phyloP scores from a whole-genome alignment of 2,888 invertebrate genomes.

The Cartodere bifasciata region DNA sequence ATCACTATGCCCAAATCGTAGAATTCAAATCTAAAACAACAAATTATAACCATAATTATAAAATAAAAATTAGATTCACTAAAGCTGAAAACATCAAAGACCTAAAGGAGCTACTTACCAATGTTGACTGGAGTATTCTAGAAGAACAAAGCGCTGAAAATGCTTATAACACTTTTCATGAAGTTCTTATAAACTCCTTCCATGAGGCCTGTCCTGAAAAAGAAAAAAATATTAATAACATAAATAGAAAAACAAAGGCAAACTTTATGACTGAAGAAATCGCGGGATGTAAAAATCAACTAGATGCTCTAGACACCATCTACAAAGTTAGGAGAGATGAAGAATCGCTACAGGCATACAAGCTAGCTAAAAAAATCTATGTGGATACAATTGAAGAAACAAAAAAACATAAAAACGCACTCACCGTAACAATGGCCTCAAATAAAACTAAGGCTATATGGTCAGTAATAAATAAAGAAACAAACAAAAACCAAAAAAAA shows the following conservation, averaged over 20 bases:
- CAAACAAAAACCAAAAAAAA: slow-evolving; percentile 3
- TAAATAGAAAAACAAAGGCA: slow-evolving; percentile 1
- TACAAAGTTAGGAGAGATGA: not conserved
- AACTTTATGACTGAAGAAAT: not conserved
- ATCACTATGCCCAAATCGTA: slow-evolving; percentile 2
- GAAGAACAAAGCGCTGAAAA: slow-evolving; percentile 4
- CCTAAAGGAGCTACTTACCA: not conserved
- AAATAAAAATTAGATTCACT: not conserved
- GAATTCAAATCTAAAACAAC: not conserved
- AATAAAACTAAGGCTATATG: slow-evolving; percentile 6
- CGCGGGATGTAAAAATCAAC: not conserved
- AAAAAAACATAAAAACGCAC: slow-evolving; percentile 2
- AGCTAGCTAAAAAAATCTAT: not conserved
- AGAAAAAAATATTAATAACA: slow-evolving; percentile 1
- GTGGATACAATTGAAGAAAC: slow-evolving; percentile 3
- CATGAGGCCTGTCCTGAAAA: slow-evolving; percentile 5
- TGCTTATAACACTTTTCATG: slow-evolving; percentile 2
- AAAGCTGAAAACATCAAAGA: not conserved
- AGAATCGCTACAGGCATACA: not conserved
- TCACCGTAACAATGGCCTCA: slow-evolving; percentile 1
- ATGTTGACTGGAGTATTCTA: slow-evolving; percentile 1
- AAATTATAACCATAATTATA: not conserved
- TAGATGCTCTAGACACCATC: slow-evolving; percentile 1
- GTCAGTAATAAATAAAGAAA: slow-evolving; percentile 5
- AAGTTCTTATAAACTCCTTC: slow-evolving; percentile 2